Percentiles rank a stretch among this genome's conserved stretches.
These are phyloP conservation scores for Agrotis puta DNA, from an alignment of 2,888 invertebrate species.

Conservation along the genomic window DNA sequence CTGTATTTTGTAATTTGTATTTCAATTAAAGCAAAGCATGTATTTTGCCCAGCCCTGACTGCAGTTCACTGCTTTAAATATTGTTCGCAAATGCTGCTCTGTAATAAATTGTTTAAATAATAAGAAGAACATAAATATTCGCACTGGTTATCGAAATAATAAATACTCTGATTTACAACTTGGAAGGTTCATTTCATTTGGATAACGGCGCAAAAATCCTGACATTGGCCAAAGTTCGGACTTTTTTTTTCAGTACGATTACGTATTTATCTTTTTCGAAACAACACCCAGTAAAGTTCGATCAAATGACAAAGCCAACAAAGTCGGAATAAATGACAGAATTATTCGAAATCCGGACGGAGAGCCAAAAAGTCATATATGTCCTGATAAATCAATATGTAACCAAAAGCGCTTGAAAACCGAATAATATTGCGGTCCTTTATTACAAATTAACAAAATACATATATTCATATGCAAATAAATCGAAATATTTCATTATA, in stretches of 20 bases:
- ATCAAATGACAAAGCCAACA: no score
- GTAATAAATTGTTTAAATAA: constrained; percentile 1
- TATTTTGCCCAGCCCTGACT: no score
- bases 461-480: constrained; percentile 35
- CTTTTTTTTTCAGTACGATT: not conserved
- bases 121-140: not conserved
- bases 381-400: not conserved
- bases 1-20: no score
- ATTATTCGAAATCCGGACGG: not conserved
- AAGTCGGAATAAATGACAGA: no score
- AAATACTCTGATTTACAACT: constrained; percentile 10
- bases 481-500: constrained; percentile 51
- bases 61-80: constrained; percentile 2
- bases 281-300: no score
- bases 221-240: not conserved
- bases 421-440: constrained; percentile 30
- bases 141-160: constrained; percentile 7
- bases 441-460: constrained; percentile 37
- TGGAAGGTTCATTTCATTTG: not conserved
- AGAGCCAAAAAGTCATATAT: not conserved
- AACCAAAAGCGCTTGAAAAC: constrained; percentile 24
- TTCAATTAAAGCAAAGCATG: no score
- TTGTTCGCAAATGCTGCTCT: constrained; percentile 8
- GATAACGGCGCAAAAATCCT: not conserved
- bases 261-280: not conserved